Evolutionary conservation across 1,140 invertebrate species (phyloP), one percentile per base, ranked within the genome.

Genomic region (Leptinotarsa defecta): DNA sequence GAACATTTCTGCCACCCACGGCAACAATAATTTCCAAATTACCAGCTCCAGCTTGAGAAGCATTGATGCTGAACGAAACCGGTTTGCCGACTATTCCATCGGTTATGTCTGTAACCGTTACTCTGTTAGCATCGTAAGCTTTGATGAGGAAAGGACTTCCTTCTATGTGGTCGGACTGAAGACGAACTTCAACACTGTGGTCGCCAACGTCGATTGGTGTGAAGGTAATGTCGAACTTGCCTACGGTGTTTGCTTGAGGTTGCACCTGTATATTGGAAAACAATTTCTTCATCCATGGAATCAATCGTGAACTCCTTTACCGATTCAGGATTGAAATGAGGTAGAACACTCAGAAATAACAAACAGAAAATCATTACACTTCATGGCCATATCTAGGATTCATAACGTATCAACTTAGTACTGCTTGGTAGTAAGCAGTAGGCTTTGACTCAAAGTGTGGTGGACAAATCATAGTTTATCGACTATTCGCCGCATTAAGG

Each of bases 11-110:
- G 4, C 96, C 96, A 83, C 95, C 96, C n/a, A 98, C 96, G 1
- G 96, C 96, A 0, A 99, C 97, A 73, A 98, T 98, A 63, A 99
- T 99, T 87, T 99, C 97, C 78, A 99, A 87, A 87, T 98, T 98
- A 52, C 97, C 97, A 76, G 96, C 96, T 77, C 97, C 91, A 13
- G 91, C 91, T 83, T 91, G 89, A 0, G 88, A 89, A 63, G 88
- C 92, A 89, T 95, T 91, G 91, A 96, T 96, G 79, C 94, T 95
- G 83, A 98, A 98, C 76, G 94, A 95, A 2, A 97, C 93, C 19
- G 96, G 94, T 86, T 96, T 96, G 24, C 95, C 95, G 52, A 98
- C 94, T 52, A 94, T 89, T 5, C 96, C 96, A 64, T 92, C 92
- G 61, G 92, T 93, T 69, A 97, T 95, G 83, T 98, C 95, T 0